Percentiles rank a stretch among this genome's conserved stretches.
Evolutionary conservation across 2,888 invertebrate genomes (phyloP).

Genomic region (Tubulanus polymorphus): DNA sequence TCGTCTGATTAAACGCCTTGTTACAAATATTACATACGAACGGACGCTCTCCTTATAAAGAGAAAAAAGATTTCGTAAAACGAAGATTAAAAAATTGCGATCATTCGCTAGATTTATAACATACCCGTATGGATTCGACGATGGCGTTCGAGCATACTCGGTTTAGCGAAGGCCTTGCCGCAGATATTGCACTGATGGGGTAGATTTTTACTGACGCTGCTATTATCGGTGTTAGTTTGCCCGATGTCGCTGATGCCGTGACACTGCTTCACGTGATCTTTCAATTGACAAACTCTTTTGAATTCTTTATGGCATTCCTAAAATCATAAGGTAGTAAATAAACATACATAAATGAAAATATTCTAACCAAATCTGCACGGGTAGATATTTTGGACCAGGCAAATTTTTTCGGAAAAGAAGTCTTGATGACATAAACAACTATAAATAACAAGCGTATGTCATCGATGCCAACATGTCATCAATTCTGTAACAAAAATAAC

Average conservation of each 20-base stretch:
- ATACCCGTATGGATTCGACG: slow-evolving; percentile 47
- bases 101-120: neutral
- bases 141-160: slow-evolving; percentile 67
- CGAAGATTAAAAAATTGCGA: neutral
- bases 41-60: slow-evolving; percentile 44
- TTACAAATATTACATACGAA: slow-evolving; percentile 43
- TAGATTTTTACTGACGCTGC: slow-evolving; percentile 6
- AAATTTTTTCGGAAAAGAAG: too few relatives aligned
- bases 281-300: slow-evolving; percentile 43
- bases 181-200: slow-evolving; percentile 65
- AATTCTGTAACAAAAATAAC: too few relatives aligned
- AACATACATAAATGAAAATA: neutral
- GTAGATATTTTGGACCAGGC: too few relatives aligned
- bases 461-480: too few relatives aligned
- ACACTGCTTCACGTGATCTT: slow-evolving; percentile 42
- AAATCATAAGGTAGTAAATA: slow-evolving; percentile 5
- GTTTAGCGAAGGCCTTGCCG: slow-evolving; percentile 67
- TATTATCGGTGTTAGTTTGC: slow-evolving; percentile 2
- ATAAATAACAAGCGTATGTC: too few relatives aligned
- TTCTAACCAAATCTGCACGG: neutral
- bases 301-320: slow-evolving; percentile 42
- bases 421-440: too few relatives aligned
- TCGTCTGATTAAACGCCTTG: slow-evolving; percentile 52
- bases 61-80: neutral
- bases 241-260: slow-evolving; percentile 23